These are phyloP conservation scores for Zelleria hepariella DNA, from an alignment of 2,888 invertebrate species.

Conservation along the genomic window DNA sequence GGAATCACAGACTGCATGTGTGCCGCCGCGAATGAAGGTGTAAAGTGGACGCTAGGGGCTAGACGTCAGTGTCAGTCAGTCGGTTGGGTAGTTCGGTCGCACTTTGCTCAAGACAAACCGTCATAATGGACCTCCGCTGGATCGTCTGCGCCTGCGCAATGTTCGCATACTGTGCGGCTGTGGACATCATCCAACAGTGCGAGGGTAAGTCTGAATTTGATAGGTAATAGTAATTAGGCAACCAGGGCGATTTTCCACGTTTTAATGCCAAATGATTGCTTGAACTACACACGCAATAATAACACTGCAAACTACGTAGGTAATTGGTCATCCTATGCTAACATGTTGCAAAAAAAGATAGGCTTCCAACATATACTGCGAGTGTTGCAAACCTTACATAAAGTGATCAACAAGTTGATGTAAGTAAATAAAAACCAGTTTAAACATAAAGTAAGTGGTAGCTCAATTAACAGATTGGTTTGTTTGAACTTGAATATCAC, in stretches of 20 bases:
- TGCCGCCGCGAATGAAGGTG: conserved; percentile 6
- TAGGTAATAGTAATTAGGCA: too few species aligned
- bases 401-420: neutral
- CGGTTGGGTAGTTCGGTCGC: conserved; percentile 21
- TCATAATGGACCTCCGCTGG: conserved; percentile 38
- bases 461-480: neutral
- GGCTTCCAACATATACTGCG: neutral
- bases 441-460: neutral
- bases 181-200: conserved; percentile 44
- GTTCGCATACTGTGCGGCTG: conserved; percentile 34
- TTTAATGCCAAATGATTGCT: too few species aligned
- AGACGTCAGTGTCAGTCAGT: neutral
- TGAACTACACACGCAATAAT: too few species aligned
- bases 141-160: conserved; percentile 34
- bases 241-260: too few species aligned
- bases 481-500: neutral
- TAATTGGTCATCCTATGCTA: neutral
- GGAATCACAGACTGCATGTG: conserved; percentile 13
- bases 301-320: neutral
- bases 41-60: neutral
- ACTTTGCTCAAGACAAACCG: conserved; percentile 2
- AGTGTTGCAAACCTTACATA: neutral
- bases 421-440: neutral
- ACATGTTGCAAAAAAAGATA: neutral
- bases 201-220: conserved; percentile 37